Percentiles rank a stretch among this genome's conserved stretches.
Conservation (phyloP, 2,888 invertebrate species). For the Ypsolopha sequella region DNA sequence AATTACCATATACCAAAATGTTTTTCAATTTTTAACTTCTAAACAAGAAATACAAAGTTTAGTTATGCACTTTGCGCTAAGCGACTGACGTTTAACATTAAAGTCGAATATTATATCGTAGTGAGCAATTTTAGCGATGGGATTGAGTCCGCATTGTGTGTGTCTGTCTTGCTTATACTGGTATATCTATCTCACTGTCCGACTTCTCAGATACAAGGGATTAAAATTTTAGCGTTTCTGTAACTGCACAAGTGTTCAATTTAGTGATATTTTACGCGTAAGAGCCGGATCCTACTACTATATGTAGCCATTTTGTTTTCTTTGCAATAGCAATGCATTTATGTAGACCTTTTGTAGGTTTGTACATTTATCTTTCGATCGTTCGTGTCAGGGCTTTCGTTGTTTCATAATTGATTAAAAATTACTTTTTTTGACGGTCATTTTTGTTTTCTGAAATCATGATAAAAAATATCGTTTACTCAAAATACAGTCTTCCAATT, state of each 20-base stretch:
- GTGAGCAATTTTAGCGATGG: constrained; percentile 36
- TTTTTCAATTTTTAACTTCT: too few relatives aligned
- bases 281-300: constrained; percentile 21
- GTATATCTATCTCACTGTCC: constrained; percentile 34
- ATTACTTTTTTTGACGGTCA: too few relatives aligned
- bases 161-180: constrained; percentile 56
- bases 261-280: constrained; percentile 11
- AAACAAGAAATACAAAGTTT: too few relatives aligned
- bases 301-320: neutral
- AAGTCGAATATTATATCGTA: constrained; percentile 23
- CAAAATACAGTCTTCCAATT: constrained; percentile 56
- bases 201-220: constrained; percentile 53
- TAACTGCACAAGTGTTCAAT: constrained; percentile 33
- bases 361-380: too few relatives aligned
- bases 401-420: too few relatives aligned
- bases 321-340: too few relatives aligned
- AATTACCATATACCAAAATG: too few relatives aligned
- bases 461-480: constrained; percentile 13
- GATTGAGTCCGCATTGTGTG: constrained; percentile 53
- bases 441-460: too few relatives aligned
- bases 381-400: too few relatives aligned
- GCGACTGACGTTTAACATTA: too few relatives aligned
- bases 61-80: too few relatives aligned
- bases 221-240: constrained; percentile 32
- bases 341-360: too few relatives aligned